Percentiles rank a stretch among this genome's conserved stretches.
phyloP scores from a whole-genome alignment of 2,797 vertebrate genomes.

The Crenichthys baileyi region DNA sequence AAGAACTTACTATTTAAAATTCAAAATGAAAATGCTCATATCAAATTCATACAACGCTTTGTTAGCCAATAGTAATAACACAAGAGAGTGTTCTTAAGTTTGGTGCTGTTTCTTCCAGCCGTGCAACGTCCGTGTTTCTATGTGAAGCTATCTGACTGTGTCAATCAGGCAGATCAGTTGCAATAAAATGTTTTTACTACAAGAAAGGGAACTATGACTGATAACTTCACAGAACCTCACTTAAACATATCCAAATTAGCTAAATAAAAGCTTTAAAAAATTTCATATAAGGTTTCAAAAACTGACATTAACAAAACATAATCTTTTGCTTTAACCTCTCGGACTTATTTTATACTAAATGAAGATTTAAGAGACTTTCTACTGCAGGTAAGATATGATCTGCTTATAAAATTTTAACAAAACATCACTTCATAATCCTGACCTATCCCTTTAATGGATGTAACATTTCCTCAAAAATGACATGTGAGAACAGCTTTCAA shows the following conservation, averaged over 20 bases:
- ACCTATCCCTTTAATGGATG: background rate
- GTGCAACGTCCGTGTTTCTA: too few relatives aligned
- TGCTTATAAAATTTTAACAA: background rate
- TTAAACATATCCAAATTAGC: background rate
- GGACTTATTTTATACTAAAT: background rate
- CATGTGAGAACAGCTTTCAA: constrained; percentile 8
- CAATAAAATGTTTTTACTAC: too few relatives aligned
- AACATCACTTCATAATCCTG: background rate
- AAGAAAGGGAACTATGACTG: background rate
- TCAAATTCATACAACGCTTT: too few relatives aligned
- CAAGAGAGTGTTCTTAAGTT: too few relatives aligned
- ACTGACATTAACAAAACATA: background rate
- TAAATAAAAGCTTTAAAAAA: background rate
- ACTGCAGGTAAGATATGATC: background rate
- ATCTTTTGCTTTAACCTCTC: background rate
- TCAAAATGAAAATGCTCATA: too few relatives aligned
- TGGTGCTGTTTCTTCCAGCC: too few relatives aligned
- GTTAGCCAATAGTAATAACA: too few relatives aligned
- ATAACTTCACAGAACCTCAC: background rate
- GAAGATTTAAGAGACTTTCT: background rate
- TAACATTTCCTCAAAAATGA: background rate
- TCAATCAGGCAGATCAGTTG: too few relatives aligned
- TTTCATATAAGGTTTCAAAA: background rate
- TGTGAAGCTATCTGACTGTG: too few relatives aligned
- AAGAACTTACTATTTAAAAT: too few relatives aligned